Conservation (phyloP, 2,888 invertebrate genomes). For the Heliconius erato region DNA sequence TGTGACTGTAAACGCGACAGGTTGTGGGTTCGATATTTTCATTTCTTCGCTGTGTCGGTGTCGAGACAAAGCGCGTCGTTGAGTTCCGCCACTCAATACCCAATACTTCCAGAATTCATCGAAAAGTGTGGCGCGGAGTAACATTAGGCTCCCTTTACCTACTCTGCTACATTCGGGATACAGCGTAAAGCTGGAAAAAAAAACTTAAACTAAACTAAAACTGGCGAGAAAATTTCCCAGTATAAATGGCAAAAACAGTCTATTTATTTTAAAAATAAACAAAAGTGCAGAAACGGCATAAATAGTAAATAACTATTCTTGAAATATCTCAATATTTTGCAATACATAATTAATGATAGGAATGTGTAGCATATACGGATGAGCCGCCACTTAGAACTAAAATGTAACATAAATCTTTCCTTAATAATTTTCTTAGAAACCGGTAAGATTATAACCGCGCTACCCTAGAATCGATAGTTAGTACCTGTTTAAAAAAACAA, state of each 20-base stretch:
- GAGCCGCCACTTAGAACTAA: constrained; percentile 21
- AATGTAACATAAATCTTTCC: constrained; percentile 31
- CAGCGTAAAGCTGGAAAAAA: not conserved
- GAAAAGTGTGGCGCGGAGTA: no score
- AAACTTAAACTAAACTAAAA: not conserved
- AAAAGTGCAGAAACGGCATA: not conserved
- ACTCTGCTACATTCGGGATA: no score
- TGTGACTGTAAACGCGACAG: no score
- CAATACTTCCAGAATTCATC: no score
- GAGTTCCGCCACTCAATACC: no score
- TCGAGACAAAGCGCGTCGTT: no score
- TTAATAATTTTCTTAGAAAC: constrained; percentile 26
- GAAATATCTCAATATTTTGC: constrained; percentile 12
- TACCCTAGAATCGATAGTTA: constrained; percentile 25
- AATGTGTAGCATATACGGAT: constrained; percentile 7
- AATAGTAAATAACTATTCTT: not conserved
- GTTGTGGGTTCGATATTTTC: no score
- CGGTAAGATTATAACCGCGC: constrained; percentile 23
- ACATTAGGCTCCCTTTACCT: no score
- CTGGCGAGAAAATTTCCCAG: not conserved
- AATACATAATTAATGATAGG: constrained; percentile 3
- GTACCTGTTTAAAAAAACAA: constrained; percentile 23
- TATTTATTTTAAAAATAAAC: not conserved
- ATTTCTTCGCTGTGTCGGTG: no score
- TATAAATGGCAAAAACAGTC: not conserved